Evolutionary conservation across 2,888 invertebrate species (phyloP).

Genomic region (Perizoma flavofasciatum): DNA sequence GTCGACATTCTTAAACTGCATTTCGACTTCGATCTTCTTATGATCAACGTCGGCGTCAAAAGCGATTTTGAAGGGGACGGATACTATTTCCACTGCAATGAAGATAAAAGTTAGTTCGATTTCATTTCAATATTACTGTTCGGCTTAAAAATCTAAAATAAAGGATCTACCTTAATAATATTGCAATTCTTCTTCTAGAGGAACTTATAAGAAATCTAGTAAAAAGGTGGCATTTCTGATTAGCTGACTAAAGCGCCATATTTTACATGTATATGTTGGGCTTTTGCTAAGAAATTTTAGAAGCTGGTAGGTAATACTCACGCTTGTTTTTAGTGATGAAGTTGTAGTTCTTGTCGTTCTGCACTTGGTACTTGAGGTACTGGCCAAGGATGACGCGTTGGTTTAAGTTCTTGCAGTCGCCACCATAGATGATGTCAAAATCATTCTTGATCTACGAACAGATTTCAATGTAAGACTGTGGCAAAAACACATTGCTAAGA

Average conservation of each 20-base stretch:
- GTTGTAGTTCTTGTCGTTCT: constrained; percentile 66
- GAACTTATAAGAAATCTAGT: too few species aligned
- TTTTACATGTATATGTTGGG: too few species aligned
- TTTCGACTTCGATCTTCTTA: constrained; percentile 82
- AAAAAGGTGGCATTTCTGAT: too few species aligned
- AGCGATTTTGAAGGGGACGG: constrained; percentile 74
- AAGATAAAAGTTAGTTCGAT: too few species aligned
- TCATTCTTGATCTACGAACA: constrained; percentile 68
- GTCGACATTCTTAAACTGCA: constrained; percentile 83
- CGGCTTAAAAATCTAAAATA: too few species aligned
- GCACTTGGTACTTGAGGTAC: constrained; percentile 64
- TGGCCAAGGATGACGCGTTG: constrained; percentile 81
- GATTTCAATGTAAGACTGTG: not conserved
- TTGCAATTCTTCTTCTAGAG: too few species aligned
- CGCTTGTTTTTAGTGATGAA: constrained; percentile 80
- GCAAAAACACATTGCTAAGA: too few species aligned
- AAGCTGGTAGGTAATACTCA: constrained; percentile 44
- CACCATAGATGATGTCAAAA: constrained; percentile 84
- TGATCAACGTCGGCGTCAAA: constrained; percentile 83
- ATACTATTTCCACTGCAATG: constrained; percentile 79
- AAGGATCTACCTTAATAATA: too few species aligned
- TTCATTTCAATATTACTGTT: too few species aligned
- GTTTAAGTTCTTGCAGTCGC: constrained; percentile 76
- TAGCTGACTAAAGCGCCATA: too few species aligned
- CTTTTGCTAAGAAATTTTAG: not conserved